These are phyloP conservation scores for Gonatopus flavifemur DNA, from an alignment of 1,140 invertebrate genomes.

Conservation along the genomic window DNA sequence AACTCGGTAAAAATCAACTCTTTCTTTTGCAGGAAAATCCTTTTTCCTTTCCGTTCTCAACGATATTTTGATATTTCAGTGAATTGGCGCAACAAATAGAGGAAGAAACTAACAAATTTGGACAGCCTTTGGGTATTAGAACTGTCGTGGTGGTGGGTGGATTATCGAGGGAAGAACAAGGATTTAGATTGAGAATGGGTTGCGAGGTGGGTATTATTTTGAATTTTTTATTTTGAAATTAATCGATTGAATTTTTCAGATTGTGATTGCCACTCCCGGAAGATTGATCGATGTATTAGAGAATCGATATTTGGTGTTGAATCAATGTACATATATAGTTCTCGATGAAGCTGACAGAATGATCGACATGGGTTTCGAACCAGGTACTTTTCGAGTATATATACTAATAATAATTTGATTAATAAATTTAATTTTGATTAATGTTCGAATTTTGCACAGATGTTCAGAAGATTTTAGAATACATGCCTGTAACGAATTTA, in stretches of 20 bases:
- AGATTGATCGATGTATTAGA: slow-evolving; percentile 98
- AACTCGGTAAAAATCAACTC: slow-evolving; percentile 61
- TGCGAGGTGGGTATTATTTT: slow-evolving; percentile 73
- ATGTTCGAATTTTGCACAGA: slow-evolving; percentile 56
- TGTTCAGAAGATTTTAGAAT: slow-evolving; percentile 97
- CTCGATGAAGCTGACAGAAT: slow-evolving; percentile 96
- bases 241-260: slow-evolving; percentile 58
- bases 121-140: slow-evolving; percentile 88
- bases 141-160: slow-evolving; percentile 99
- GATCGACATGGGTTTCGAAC: slow-evolving; percentile 99
- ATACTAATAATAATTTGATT: not conserved
- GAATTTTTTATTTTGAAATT: not conserved
- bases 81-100: slow-evolving; percentile 99
- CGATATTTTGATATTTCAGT: slow-evolving; percentile 25
- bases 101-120: slow-evolving; percentile 98
- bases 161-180: slow-evolving; percentile 96
- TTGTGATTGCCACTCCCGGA: slow-evolving; percentile 99
- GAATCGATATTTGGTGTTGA: slow-evolving; percentile 95
- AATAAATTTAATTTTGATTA: slow-evolving; percentile 1
- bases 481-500: slow-evolving; percentile 97
- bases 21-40: not conserved
- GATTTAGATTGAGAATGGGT: slow-evolving; percentile 92
- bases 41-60: not conserved
- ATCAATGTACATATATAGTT: slow-evolving; percentile 94
- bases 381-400: slow-evolving; percentile 55